These are phyloP conservation scores for Pleuronectes platessa DNA, from an alignment of 2,113 vertebrate genomes.

Conservation along the genomic window DNA sequence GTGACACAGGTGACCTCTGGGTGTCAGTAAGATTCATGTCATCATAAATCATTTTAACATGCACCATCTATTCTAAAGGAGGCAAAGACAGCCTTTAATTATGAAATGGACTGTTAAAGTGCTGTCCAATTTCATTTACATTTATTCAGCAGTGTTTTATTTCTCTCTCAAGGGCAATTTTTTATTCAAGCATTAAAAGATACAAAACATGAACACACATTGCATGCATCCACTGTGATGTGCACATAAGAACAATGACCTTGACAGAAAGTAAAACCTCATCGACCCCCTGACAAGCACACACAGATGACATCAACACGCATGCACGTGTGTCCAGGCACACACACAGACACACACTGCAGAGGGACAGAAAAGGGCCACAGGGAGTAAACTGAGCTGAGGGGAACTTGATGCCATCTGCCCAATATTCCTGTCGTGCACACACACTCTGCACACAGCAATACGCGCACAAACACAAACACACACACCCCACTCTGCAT, in stretches of 20 bases:
- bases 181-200: neutral
- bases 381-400: constrained; percentile 70
- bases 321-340: constrained; percentile 3
- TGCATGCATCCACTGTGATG: constrained; percentile 15
- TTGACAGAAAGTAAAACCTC: constrained; percentile 56
- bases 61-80: constrained; percentile 31
- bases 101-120: constrained; percentile 53
- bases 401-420: constrained; percentile 73
- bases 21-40: constrained; percentile 36
- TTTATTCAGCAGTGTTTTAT: constrained; percentile 39
- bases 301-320: constrained; percentile 9
- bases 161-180: constrained; percentile 29
- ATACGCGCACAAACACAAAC: constrained; percentile 7
- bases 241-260: constrained; percentile 52
- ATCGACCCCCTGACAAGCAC: constrained; percentile 30
- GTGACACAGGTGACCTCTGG: neutral
- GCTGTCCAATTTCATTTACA: constrained; percentile 33
- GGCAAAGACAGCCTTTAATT: constrained; percentile 49
- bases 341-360: constrained; percentile 12
- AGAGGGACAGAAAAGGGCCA: constrained; percentile 36
- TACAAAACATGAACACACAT: constrained; percentile 12
- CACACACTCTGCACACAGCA: neutral
- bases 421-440: constrained; percentile 51
- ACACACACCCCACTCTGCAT: constrained; percentile 15
- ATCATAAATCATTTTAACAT: constrained; percentile 37